These are phyloP conservation scores for Sturmia bella DNA, from an alignment of 2,888 invertebrate genomes.

Conservation along the genomic window DNA sequence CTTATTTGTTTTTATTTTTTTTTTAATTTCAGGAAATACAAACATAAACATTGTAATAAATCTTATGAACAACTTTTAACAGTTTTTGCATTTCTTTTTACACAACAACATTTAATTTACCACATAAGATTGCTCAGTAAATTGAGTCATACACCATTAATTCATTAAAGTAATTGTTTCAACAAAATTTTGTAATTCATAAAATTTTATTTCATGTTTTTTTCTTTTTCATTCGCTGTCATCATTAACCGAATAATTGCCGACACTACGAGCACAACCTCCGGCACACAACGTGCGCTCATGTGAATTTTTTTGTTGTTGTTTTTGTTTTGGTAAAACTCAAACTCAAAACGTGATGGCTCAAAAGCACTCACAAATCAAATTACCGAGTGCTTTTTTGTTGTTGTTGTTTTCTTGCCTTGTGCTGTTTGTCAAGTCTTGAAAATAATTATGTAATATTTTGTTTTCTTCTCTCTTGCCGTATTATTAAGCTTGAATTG, in stretches of 20 bases:
- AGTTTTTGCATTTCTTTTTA: background rate
- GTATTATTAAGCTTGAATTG: constrained; percentile 45
- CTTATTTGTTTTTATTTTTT: no score
- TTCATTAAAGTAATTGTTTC: constrained; percentile 10
- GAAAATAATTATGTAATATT: constrained; percentile 47
- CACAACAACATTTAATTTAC: background rate
- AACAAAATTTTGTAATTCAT: background rate
- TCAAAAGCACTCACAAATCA: constrained; percentile 4
- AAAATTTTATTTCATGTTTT: background rate
- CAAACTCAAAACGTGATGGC: background rate
- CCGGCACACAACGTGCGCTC: background rate
- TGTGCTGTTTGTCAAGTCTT: constrained; percentile 2
- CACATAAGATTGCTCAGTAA: background rate
- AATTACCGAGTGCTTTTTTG: background rate
- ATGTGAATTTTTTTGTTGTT: constrained; percentile 4
- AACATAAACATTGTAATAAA: no score
- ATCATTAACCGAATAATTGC: constrained; percentile 31
- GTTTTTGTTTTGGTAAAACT: constrained; percentile 18
- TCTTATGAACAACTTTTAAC: no score
- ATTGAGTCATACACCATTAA: constrained; percentile 9
- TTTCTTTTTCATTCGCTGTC: background rate
- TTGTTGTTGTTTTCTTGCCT: background rate
- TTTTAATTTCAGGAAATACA: no score
- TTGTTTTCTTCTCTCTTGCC: constrained; percentile 6
- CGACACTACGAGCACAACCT: constrained; percentile 4